Conservation (phyloP, 2,113 vertebrate species). For the Eulemur macaco region DNA sequence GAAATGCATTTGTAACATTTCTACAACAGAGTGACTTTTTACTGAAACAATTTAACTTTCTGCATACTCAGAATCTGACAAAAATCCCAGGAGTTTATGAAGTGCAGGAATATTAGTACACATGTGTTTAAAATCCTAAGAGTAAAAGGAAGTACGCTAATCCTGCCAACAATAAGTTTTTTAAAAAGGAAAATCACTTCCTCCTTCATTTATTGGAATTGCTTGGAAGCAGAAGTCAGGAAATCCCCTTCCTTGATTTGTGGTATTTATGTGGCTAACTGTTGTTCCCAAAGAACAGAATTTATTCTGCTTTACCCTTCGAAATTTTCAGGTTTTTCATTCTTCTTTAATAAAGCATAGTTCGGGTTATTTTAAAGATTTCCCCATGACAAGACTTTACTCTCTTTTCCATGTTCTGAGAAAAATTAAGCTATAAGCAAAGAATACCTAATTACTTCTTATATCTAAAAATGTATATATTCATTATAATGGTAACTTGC, state of each 20-base stretch:
- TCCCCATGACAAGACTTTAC: constrained; percentile 36
- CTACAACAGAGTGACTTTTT: constrained; percentile 29
- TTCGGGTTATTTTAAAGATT: constrained; percentile 54
- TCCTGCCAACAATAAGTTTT: constrained; percentile 53
- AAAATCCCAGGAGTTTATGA: constrained; percentile 10
- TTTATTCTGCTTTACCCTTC: constrained; percentile 46
- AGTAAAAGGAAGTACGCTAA: constrained; percentile 48
- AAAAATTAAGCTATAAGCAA: constrained; percentile 49
- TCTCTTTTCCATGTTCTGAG: constrained; percentile 34
- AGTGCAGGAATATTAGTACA: background rate
- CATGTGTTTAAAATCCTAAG: constrained; percentile 44
- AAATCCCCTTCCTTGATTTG: constrained; percentile 73
- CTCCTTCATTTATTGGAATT: constrained; percentile 67
- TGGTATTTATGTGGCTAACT: constrained; percentile 54
- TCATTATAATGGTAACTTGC: background rate
- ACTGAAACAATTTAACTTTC: constrained; percentile 38
- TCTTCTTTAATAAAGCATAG: constrained; percentile 30
- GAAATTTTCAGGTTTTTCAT: background rate
- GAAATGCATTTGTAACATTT: background rate
- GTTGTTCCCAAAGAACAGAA: constrained; percentile 63
- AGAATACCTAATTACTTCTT: background rate
- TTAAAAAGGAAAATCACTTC: constrained; percentile 65
- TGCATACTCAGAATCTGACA: constrained; percentile 41
- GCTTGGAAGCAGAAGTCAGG: constrained; percentile 66
- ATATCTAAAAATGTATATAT: background rate